Base-by-base conservation (phyloP, 2,113 vertebrate genomes). In the Cathartes aura region DNA sequence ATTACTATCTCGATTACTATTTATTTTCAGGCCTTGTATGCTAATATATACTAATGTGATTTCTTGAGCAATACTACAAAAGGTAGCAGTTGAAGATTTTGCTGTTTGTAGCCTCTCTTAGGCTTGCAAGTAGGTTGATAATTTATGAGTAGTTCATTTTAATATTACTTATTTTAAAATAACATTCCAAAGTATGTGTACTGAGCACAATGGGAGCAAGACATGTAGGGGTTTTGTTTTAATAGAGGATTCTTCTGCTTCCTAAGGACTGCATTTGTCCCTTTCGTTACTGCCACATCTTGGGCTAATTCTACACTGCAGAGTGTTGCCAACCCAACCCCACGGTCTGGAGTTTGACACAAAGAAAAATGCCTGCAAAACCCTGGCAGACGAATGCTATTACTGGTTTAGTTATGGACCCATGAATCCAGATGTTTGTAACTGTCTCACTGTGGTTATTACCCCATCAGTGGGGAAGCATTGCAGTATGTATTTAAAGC, bases 361-460 rank as follows among this genome's bases (percentile, higher is more conserved):
- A 88, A 82, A 88, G 82, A 85, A 85, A 90, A 94, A 91, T 68
- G 93, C 82, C 78, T 91, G 82, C 78, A 87, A 79, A 97, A 30
- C 48, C 74, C 83, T 93, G 89, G 83, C 85, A 95, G 90, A 62
- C 4, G 1, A 91, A 24, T 38, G 7, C 89, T 91, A 24, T 93
- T 93, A 53, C 83, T 96, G 68, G 38, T 84, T 89, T 86, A 87
- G 91, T 91, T 94, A 74, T 66, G 87, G 94, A 71, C 76, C 83
- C 68, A 8, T 47, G 89, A 89, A 94, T 96, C 97, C 96, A 96
- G 91, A 94, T 94, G 93, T 95, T 85, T 84, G 81, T 95, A 87
- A 84, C 96, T 82, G 89, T 74, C 13, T 53, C 36, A 8, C 64
- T 96, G 87, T 67, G 91, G 91, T 96, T 96, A 89, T 94, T 94